These are phyloP conservation scores for Tipula helvola DNA, from an alignment of 2,888 invertebrate species.

Conservation along the genomic window DNA sequence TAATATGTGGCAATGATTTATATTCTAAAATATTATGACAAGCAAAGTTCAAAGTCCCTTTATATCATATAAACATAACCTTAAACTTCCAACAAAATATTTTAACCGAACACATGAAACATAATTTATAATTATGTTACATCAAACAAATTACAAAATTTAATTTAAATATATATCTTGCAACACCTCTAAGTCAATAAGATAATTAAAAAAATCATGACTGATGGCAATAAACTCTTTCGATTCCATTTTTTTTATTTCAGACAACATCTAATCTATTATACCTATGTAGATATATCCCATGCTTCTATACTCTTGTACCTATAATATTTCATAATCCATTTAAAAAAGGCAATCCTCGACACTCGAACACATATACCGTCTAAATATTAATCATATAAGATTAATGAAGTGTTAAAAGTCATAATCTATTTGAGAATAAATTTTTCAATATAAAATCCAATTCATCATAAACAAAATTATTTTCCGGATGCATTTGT, in stretches of 20 bases:
- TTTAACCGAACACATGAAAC: background rate
- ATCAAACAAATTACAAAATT: background rate
- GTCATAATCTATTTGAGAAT: background rate
- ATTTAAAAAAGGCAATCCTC: background rate
- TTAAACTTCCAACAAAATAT: background rate
- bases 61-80: background rate
- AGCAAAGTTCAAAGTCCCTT: background rate
- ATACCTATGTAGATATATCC: background rate
- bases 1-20: background rate
- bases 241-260: background rate
- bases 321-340: background rate
- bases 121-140: background rate
- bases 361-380: background rate
- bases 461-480: background rate
- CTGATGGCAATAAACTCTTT: background rate
- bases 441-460: background rate
- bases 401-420: constrained; percentile 4
- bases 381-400: background rate
- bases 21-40: background rate
- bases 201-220: background rate
- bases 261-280: background rate
- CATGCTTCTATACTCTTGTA: background rate
- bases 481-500: background rate
- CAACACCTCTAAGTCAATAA: background rate
- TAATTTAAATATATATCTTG: background rate